Percentiles rank a stretch among this genome's conserved stretches.
Conservation (phyloP, 1,140 invertebrate species). For the Goniozus legneri region DNA sequence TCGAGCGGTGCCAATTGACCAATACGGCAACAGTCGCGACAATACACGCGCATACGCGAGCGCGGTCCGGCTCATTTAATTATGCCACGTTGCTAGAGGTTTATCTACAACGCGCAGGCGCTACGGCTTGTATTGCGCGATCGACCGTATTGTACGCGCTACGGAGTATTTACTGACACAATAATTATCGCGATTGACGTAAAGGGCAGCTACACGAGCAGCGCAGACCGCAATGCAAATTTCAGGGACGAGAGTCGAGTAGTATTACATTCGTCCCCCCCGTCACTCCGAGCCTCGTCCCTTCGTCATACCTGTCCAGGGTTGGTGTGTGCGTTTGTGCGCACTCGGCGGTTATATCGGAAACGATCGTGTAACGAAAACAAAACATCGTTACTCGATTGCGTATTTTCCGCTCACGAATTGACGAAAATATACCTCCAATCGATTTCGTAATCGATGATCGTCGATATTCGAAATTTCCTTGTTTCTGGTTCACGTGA, state of each 20-base stretch:
- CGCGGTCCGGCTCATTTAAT: constrained; percentile 28
- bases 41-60: too few relatives aligned
- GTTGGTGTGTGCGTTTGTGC: too few relatives aligned
- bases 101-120: constrained; percentile 3
- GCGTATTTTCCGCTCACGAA: too few relatives aligned
- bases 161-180: constrained; percentile 45
- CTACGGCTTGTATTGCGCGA: background rate
- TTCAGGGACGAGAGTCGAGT: constrained; percentile 37
- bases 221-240: constrained; percentile 47
- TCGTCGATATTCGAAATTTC: too few relatives aligned
- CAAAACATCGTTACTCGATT: too few relatives aligned
- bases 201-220: constrained; percentile 39
- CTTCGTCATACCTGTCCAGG: background rate
- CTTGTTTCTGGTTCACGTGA: too few relatives aligned
- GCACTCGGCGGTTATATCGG: too few relatives aligned
- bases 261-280: constrained; percentile 31
- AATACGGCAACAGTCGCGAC: too few relatives aligned
- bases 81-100: constrained; percentile 20
- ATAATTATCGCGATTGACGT: constrained; percentile 49
- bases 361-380: too few relatives aligned
- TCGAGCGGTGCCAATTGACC: too few relatives aligned
- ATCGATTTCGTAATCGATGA: too few relatives aligned
- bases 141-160: constrained; percentile 21
- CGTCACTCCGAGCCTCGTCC: constrained; percentile 6
- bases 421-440: too few relatives aligned